phyloP scores from a whole-genome alignment of 2,113 vertebrate genomes.

The Etia nguti region DNA sequence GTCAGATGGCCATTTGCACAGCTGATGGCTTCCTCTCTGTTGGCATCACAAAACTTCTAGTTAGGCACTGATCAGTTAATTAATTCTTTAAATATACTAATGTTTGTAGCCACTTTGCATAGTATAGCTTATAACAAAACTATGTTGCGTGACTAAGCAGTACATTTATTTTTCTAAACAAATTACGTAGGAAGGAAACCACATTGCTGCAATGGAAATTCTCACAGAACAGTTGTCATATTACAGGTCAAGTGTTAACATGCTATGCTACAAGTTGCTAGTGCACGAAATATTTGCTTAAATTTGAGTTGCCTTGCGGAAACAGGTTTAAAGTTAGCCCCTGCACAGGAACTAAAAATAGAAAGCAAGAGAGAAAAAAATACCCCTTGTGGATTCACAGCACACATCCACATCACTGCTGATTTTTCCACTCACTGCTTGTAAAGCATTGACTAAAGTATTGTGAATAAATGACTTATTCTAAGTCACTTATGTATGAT shows the following conservation, averaged over 20 bases:
- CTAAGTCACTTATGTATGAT: accelerated
- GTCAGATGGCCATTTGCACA: accelerated
- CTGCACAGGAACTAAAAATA: background rate
- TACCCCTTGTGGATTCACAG: background rate
- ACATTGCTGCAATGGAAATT: background rate
- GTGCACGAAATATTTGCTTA: background rate
- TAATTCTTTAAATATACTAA: background rate
- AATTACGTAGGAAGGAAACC: accelerated
- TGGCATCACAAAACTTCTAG: background rate
- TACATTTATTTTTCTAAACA: background rate
- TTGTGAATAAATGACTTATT: background rate
- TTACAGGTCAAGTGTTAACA: background rate
- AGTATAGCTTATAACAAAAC: background rate
- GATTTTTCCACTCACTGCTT: background rate
- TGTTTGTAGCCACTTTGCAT: background rate
- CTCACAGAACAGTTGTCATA: background rate
- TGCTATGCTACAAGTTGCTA: background rate
- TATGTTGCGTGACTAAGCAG: background rate
- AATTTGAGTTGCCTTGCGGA: background rate
- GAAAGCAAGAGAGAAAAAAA: background rate
- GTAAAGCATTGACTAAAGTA: background rate
- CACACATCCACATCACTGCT: background rate
- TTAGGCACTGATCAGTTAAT: background rate
- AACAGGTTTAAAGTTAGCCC: background rate
- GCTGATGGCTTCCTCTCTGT: background rate